Base-by-base conservation (phyloP, 2,888 invertebrate species). In the Aleiodes testaceus region DNA sequence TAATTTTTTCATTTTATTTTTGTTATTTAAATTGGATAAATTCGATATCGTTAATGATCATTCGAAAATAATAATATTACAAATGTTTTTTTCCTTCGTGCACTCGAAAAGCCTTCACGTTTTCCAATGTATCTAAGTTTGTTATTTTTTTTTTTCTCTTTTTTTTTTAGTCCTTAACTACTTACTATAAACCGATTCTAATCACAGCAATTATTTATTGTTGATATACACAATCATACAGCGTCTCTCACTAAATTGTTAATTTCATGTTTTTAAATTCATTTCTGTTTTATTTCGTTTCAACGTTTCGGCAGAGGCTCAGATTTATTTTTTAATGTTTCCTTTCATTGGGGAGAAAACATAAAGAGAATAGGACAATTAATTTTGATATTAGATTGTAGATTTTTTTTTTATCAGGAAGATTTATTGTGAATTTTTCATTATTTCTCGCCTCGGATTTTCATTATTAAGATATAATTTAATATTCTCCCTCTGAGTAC, bases 131-230 rank as follows among this genome's bases (percentile, higher is more conserved):
- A 66, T 69, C 44, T 69, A 49, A 16, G 36, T 66, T 65, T 53
- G 47, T 50, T n/a, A n/a, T n/a, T 65, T 59, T 50, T 50, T 44
- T 47, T 14, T 50, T 50, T 44, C 12, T 4, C 9, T 14, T 4
- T 16, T 6, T 47, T 47, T 61, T 44, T 44, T 45, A 80, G 80
- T 82, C 80, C 86, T 86, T 87, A 87, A 83, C 82, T 85, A 86
- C 82, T 85, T 81, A 84, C 82, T 84, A 84, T 77, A 78, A 86
- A 85, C 85, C 85, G 84, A 85, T 82, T 87, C 87, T 87, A 87
- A 87, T 87, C 87, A 87, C 87, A 87, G 87, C 87, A 86, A 87
- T n/a, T 85, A 87, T 87, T 87, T 87, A 87, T 87, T 87, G 87
- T 87, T 87, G 86, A 87, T 87, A 87, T 86, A 86, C 85, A 87